These are phyloP conservation scores for Calliopsis andreniformis DNA, from an alignment of 1,140 invertebrate species.

Conservation along the genomic window DNA sequence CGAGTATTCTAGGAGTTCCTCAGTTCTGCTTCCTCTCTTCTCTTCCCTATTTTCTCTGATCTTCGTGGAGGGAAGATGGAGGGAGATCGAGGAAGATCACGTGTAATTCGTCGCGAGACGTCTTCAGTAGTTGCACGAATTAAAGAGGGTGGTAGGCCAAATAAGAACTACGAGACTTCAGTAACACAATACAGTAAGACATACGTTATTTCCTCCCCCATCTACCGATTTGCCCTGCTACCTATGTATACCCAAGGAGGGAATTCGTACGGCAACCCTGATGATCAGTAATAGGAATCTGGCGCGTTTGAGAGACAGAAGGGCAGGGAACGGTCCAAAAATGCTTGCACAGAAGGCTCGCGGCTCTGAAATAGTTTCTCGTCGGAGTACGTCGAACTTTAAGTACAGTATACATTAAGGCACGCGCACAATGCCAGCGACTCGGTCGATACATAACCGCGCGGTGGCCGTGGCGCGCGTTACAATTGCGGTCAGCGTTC, in stretches of 20 bases:
- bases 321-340: conserved; percentile 50
- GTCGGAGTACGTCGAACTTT: conserved; percentile 61
- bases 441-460: conserved; percentile 39
- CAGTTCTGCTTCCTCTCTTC: too few species aligned
- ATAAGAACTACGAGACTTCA: too few species aligned
- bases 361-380: conserved; percentile 55
- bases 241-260: too few species aligned
- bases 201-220: too few species aligned
- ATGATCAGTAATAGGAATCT: too few species aligned
- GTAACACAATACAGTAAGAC: too few species aligned
- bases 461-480: conserved; percentile 46
- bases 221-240: too few species aligned
- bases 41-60: too few species aligned
- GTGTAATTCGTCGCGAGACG: background rate
- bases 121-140: conserved; percentile 10
- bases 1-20: background rate
- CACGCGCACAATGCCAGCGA: conserved; percentile 59
- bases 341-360: conserved; percentile 48
- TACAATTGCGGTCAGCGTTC: conserved; percentile 59
- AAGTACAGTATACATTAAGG: conserved; percentile 59
- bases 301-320: background rate
- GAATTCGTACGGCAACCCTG: too few species aligned
- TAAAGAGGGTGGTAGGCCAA: too few species aligned
- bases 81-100: too few species aligned
- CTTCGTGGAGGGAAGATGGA: too few species aligned